Conservation (phyloP, 2,113 vertebrate genomes). For the Pimephales promelas region DNA sequence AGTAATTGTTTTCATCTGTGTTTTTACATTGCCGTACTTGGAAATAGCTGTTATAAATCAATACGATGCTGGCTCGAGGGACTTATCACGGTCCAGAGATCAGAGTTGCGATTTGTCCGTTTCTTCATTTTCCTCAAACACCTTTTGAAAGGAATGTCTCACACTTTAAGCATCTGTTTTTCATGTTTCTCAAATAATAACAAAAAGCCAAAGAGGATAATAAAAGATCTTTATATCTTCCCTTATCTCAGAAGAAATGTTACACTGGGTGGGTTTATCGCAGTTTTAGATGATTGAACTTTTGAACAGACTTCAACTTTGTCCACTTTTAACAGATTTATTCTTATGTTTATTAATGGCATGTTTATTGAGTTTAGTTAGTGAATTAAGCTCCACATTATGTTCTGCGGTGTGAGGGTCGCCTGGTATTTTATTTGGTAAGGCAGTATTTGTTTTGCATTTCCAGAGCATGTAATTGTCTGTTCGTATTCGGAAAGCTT, state of each 20-base stretch:
- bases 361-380: constrained; percentile 25
- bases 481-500: constrained; percentile 63
- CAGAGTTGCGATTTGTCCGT: constrained; percentile 45
- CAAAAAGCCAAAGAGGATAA: constrained; percentile 29
- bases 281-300: neutral
- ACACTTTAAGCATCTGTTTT: constrained; percentile 39
- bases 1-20: constrained; percentile 90
- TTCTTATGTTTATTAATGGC: neutral
- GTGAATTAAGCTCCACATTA: constrained; percentile 10
- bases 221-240: neutral
- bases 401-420: constrained; percentile 25
- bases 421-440: constrained; percentile 41
- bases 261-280: neutral
- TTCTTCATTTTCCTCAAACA: constrained; percentile 48
- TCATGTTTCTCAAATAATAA: constrained; percentile 27
- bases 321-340: neutral
- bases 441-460: constrained; percentile 67
- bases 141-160: constrained; percentile 40
- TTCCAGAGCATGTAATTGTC: constrained; percentile 70
- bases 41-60: constrained; percentile 85
- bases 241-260: constrained; percentile 13
- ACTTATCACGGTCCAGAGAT: constrained; percentile 51
- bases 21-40: constrained; percentile 67
- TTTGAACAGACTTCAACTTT: neutral
- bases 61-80: constrained; percentile 68